Evolutionary conservation across 1,140 invertebrate genomes (phyloP), one percentile per base, ranked within the genome.

Genomic region (Lordiphosa stackelbergi): DNA sequence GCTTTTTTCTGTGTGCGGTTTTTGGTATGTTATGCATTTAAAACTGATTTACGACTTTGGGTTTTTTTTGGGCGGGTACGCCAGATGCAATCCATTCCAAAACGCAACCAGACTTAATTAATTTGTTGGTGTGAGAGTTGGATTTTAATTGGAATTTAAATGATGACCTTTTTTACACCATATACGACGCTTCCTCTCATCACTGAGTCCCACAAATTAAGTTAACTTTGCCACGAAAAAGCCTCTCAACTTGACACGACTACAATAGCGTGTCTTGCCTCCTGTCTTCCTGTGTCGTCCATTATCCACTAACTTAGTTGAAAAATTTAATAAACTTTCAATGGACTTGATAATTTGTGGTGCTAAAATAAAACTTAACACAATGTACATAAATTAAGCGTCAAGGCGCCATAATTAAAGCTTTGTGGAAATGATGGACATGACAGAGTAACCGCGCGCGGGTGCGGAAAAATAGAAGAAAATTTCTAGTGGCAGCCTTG

Each of bases 381-480:
- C 69, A 77, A 83, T 84, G 79, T 77, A 73, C 77, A 83, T 83
- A 73, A 83, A 83, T 83, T 83, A 77, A 66, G 69, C 77, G 68
- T 52, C 64, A 66, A 56, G 57, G 77, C 72, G 48, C 61, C 75
- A 83, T 84, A 83, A 83, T 83, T 83, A 84, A 83, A 83, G 72
- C 65, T 63, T 70, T 66, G 42, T 78, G 65, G 38, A 53, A 74
- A 56, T 81, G 72, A 75, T 73, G 75, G 74, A 77, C 73, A 73
- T 54, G 73, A 38, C 47, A 41, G 69, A 54, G 40, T 63, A 73
- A 73, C 73, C 63, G 69, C 73, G 69, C 73, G 63, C 72, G n/a
- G 28, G 11, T 46, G 7, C 58, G 38, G 37, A 53, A 19, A 37
- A 36, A 19, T 40, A 51, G 9, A 19, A 40, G 31, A 31, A 16